Evolutionary conservation across 2,888 invertebrate species (phyloP), one percentile per base, ranked within the genome.

Genomic region (Drosophila merina): DNA sequence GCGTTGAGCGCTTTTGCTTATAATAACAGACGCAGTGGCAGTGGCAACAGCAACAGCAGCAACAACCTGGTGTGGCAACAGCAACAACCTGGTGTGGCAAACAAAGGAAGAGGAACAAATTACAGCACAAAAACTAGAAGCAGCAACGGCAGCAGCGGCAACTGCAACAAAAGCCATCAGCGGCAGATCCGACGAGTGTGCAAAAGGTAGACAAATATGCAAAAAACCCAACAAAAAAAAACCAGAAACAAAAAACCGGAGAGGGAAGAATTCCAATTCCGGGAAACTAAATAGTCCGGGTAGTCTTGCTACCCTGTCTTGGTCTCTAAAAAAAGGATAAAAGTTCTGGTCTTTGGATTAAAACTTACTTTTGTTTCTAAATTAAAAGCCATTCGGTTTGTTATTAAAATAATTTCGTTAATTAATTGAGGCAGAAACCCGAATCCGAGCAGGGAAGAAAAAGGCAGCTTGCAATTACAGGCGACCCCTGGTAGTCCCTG

Each of bases 141-240:
- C 50, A 57, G 47, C 55, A 68, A 45, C 40, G 54, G 30, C 56
- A 52, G 26, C 44, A 33, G 30, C 54, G 54, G 48, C 57, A 36
- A 36, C 36, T 36, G 36, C 36, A 49, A 58, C 49, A 59, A 58
- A 57, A 54, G 30, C 50, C 42, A 57, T 45, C 57, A 57, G 28
- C 31, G 47, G 25, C 47, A 57, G 52, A 45, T 54, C 36, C 49
- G 72, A 26, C 40, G 70, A 75, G 71, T 80, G 72, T 71, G 72
- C 71, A 73, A 80, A 80, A 80, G 80, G 79, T 80, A 80, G 78
- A 74, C 68, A 82, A 80, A 82, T 76, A 82, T 80, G 83, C 60
- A 72, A 70, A 63, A 54, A 58, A 50, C 26, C 26, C 20, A 20
- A 2, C 1, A 20, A 20, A 1, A 20, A 20, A 20, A 20, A 20